Percentiles rank a stretch among this genome's conserved stretches.
Evolutionary conservation across 1,140 invertebrate species (phyloP).

Genomic region (Contarinia nasturtii): DNA sequence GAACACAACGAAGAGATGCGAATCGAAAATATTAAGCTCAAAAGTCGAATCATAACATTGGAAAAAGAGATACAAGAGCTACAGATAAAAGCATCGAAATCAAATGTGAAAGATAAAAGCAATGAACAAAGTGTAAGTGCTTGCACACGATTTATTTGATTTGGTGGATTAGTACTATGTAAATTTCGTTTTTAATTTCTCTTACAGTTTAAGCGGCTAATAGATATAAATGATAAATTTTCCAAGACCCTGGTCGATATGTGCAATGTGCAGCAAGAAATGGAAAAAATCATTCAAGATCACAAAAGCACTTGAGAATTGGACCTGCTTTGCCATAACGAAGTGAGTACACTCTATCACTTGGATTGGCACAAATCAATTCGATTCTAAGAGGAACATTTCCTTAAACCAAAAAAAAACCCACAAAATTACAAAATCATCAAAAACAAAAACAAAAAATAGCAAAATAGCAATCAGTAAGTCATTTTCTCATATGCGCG

Average conservation of each 20-base stretch:
- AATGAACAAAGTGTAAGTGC: slow-evolving; percentile 20
- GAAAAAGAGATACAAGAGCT: slow-evolving; percentile 21
- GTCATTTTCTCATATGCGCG: neutral
- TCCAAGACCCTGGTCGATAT: slow-evolving; percentile 18
- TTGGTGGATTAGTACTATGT: neutral
- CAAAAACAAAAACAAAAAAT: neutral
- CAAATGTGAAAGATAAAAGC: slow-evolving; percentile 20
- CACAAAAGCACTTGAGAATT: slow-evolving; percentile 24
- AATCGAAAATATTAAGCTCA: slow-evolving; percentile 18
- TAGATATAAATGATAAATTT: slow-evolving; percentile 18
- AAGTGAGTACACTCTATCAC: neutral
- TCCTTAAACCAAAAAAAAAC: neutral
- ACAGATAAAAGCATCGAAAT: slow-evolving; percentile 20
- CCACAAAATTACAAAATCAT: neutral
- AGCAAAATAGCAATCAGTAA: neutral
- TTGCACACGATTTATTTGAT: neutral
- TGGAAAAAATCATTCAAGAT: slow-evolving; percentile 25
- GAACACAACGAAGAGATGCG: slow-evolving; percentile 20
- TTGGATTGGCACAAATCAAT: neutral
- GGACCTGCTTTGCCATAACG: neutral
- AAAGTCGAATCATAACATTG: slow-evolving; percentile 19
- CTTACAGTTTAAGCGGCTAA: slow-evolving; percentile 17
- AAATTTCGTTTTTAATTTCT: neutral
- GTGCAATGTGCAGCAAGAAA: slow-evolving; percentile 32
- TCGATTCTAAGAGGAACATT: neutral